Evolutionary conservation across 2,113 vertebrate species (phyloP).

Genomic region (Corvus hawaiiensis): DNA sequence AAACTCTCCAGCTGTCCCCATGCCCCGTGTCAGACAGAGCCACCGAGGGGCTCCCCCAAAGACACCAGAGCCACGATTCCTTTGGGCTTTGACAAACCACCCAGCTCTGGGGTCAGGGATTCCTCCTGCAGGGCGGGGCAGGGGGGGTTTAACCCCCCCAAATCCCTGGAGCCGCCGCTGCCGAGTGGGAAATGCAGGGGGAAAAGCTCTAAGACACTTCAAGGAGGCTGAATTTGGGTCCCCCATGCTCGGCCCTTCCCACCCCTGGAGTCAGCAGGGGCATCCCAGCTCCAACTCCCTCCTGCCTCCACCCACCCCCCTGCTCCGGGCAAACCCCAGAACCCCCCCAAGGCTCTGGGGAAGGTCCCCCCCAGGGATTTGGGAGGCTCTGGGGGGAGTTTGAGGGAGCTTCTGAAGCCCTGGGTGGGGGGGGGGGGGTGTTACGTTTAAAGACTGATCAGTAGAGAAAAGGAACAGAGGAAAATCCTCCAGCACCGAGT

Average conservation of each 20-base stretch:
- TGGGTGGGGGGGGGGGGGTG: no score
- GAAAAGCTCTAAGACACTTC: background rate
- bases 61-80: background rate
- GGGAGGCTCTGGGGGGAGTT: background rate
- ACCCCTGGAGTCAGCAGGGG: background rate
- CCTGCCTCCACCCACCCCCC: background rate
- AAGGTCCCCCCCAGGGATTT: background rate
- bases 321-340: background rate
- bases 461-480: background rate
- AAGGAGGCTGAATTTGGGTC: background rate
- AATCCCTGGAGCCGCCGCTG: background rate
- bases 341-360: background rate
- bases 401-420: accelerated
- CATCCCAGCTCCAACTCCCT: background rate
- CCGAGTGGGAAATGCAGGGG: background rate
- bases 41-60: background rate
- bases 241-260: background rate
- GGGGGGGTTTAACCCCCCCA: background rate
- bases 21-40: background rate
- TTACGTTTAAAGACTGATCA: no score
- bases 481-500: background rate
- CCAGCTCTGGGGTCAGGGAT: background rate
- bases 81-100: background rate
- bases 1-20: background rate
- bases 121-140: background rate